Base-by-base conservation (phyloP, 35 echinoderm and acorn worm species). In the Anneissia japonica region DNA sequence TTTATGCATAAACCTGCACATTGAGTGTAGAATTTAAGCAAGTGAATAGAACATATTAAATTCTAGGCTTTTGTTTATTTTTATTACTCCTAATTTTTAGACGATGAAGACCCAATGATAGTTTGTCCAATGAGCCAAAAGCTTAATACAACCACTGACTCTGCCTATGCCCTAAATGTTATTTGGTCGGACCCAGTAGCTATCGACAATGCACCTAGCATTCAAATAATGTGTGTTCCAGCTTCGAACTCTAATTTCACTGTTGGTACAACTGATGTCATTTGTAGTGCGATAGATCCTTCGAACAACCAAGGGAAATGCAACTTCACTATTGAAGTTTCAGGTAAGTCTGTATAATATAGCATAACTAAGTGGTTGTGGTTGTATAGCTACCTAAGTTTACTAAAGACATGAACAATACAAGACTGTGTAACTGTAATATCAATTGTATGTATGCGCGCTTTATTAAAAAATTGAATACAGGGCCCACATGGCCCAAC, bases 251-350 rank as follows among this genome's bases (percentile, higher is more conserved):
- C 51, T 9, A 26, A 64, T 2, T 64, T 64, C 51, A 12, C 76
- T 46, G n/a, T 94, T 73, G 92, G 92, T 34, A 64, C 32, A 3
- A 83, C 84, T n/a, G 12, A 56, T 26, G 88, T 94, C 16, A 37
- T 46, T 76, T 87, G 80, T 77, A 90, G 55, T 21, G 83, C 84
- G 2, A 90, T 83, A 0, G 92, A 94, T 87, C 34, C 46, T 35
- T 80, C 81, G 3, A 26, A 39, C 72, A 83, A 90, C 72, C 72
- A 31, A 28, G 87, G 75, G n/a, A 74, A 77, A 28, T 94, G 92
- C 74, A 43, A 84, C 39, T 90, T 94, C 37, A 45, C 78, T 5
- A 38, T 91, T 30, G 81, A 30, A 12, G 90, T 91, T n/a, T 10
- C 37, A 39, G 87, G 87, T 89, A 43, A 30, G 74, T 37, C 10